Evolutionary conservation across 2,797 vertebrate genomes (phyloP), one percentile per base, ranked within the genome.

Genomic region (Diglossa cyanea): DNA sequence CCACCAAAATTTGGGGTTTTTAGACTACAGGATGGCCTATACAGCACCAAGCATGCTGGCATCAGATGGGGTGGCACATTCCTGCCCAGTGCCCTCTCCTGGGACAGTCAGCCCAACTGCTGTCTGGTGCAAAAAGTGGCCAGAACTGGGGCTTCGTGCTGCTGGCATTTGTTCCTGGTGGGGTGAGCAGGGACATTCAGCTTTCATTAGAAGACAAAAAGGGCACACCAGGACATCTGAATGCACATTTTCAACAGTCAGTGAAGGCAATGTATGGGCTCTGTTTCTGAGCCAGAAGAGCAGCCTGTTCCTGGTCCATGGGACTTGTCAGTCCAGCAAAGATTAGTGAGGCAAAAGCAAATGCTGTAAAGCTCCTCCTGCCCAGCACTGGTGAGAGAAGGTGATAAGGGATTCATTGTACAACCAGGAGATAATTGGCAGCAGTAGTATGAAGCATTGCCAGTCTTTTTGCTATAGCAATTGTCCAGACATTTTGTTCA

Each of bases 161-260:
- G 62, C 79, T 70, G 68, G 48, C 51, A 19, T 75, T 87, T 24
- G 7, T 57, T 79, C 67, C 85, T 80, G 65, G 16, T 80, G 87
- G 79, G 50, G 37, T 79, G 35, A 82, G 68, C 47, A 50, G 77
- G 68, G 86, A 75, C 76, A 72, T 88, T 94, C 82, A 90, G 51
- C 87, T 95, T 87, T 78, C 40, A 72, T 78, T 72, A 84, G 76
- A 86, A 91, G 93, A 95, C 85, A 55, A 53, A 96, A 95, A 88
- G 48, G 82, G 87, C 70, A 63, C 76, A 84, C 39, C 42, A 55
- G 76, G 87, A 81, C 73, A 88, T 83, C 66, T 86, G 82, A 96
- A 80, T 76, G 76, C 79, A 94, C 37, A 8, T 81, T 94, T 91
- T 75, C 82, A 80, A 61, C 70, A 93, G 80, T 42, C 67, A 57